phyloP scores from a whole-genome alignment of 2,113 vertebrate genomes.

The Nothoprocta perdicaria region DNA sequence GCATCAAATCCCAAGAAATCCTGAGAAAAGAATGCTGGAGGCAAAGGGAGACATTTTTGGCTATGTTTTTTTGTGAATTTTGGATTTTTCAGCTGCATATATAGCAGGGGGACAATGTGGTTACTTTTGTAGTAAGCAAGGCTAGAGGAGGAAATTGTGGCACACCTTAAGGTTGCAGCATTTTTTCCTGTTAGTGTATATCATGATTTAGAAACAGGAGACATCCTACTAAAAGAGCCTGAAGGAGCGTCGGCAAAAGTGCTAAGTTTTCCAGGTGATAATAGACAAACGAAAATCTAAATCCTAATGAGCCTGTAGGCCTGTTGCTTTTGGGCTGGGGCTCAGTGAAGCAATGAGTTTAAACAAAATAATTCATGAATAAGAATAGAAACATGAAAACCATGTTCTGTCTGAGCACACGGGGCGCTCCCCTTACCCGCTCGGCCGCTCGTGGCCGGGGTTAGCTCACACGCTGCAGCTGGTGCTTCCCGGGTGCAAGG shows the following conservation, averaged over 20 bases:
- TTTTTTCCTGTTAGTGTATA: neutral
- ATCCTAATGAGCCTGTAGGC: neutral
- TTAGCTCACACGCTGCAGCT: too few species aligned
- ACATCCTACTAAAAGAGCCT: neutral
- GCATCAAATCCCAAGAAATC: neutral
- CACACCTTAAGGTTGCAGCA: neutral
- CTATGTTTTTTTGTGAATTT: too few species aligned
- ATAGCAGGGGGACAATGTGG: neutral
- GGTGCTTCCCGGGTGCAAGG: neutral
- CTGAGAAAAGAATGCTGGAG: neutral
- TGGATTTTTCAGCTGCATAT: neutral
- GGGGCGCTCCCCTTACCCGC: neutral
- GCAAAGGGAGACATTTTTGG: neutral
- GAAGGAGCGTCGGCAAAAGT: neutral
- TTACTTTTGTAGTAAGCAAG: neutral
- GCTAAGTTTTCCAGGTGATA: neutral
- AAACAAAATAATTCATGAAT: neutral
- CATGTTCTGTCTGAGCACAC: neutral
- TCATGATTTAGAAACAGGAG: neutral
- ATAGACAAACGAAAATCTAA: neutral
- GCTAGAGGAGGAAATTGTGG: neutral
- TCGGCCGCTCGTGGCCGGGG: neutral
- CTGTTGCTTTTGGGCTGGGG: neutral
- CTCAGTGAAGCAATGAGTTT: neutral
- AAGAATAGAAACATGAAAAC: neutral